phyloP scores from a whole-genome alignment of 2,888 invertebrate genomes.

The Liposcelis brunnea region DNA sequence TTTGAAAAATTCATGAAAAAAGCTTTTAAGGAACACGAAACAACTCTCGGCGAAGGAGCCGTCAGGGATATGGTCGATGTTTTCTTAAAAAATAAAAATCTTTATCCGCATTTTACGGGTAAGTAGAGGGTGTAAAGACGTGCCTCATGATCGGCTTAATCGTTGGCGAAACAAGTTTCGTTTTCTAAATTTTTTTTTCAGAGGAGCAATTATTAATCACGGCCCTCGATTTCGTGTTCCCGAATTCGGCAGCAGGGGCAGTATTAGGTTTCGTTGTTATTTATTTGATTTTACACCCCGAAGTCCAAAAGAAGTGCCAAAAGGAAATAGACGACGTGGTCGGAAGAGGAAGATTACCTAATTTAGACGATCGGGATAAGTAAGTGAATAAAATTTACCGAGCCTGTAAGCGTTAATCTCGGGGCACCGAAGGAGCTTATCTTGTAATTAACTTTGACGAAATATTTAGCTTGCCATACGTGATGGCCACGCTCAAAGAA shows the following conservation, averaged over 20 bases:
- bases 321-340: conserved; percentile 43
- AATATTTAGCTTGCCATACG: conserved; percentile 34
- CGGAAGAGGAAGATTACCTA: conserved; percentile 38
- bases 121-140: not conserved
- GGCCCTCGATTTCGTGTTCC: conserved; percentile 42
- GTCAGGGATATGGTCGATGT: conserved; percentile 43
- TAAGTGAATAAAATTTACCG: conserved; percentile 20
- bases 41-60: conserved; percentile 27
- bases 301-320: conserved; percentile 37
- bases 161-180: too few relatives aligned
- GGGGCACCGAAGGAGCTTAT: not conserved
- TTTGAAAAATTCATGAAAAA: conserved; percentile 34
- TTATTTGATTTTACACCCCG: conserved; percentile 35
- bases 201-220: conserved; percentile 40
- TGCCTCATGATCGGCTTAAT: not conserved
- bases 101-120: conserved; percentile 1
- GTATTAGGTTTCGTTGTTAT: conserved; percentile 35
- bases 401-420: not conserved
- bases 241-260: conserved; percentile 34
- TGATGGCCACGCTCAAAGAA: conserved; percentile 45
- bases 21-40: conserved; percentile 30
- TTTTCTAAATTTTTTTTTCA: conserved; percentile 26
- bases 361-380: conserved; percentile 39
- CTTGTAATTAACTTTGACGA: not conserved
- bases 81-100: conserved; percentile 37